These are phyloP conservation scores for Chrysoperla carnea DNA, from an alignment of 1,140 invertebrate species.

Conservation along the genomic window DNA sequence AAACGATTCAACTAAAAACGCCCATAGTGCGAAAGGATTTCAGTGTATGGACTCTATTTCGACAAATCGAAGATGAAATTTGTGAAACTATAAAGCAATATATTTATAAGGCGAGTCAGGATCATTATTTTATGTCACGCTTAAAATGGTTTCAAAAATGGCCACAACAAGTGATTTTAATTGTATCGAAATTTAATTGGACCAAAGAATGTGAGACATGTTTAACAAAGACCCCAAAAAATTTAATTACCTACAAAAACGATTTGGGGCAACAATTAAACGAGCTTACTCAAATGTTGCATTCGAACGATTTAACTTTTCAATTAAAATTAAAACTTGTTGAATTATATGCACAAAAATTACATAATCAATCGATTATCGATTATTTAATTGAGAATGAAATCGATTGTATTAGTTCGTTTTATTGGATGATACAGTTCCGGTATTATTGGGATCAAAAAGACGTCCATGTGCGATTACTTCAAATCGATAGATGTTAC, in stretches of 20 bases:
- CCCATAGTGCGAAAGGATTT: too few species aligned
- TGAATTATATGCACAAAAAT: constrained; percentile 81
- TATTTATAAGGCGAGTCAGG: constrained; percentile 48
- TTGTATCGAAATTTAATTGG: constrained; percentile 81
- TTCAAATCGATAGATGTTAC: constrained; percentile 70
- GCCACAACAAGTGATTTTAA: constrained; percentile 76
- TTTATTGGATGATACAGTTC: constrained; percentile 80
- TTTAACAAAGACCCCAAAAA: constrained; percentile 33
- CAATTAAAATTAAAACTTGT: constrained; percentile 59
- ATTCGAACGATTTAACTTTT: constrained; percentile 35
- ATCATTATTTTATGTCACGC: constrained; percentile 44
- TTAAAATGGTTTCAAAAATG: constrained; percentile 63
- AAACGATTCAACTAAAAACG: too few species aligned
- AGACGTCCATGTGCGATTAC: constrained; percentile 63
- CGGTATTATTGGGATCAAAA: constrained; percentile 84
- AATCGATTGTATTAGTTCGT: constrained; percentile 56
- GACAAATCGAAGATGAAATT: constrained; percentile 76
- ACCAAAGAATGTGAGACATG: constrained; percentile 57
- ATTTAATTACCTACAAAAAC: constrained; percentile 31
- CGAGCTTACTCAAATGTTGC: constrained; percentile 41
- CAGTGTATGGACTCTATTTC: constrained; percentile 84
- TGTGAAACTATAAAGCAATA: constrained; percentile 49
- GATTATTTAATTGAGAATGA: constrained; percentile 49
- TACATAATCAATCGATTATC: constrained; percentile 80
- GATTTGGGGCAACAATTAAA: constrained; percentile 36